These are phyloP conservation scores for Oryzias dopingdopingensis DNA, from an alignment of 2,797 vertebrate species.

Conservation along the genomic window DNA sequence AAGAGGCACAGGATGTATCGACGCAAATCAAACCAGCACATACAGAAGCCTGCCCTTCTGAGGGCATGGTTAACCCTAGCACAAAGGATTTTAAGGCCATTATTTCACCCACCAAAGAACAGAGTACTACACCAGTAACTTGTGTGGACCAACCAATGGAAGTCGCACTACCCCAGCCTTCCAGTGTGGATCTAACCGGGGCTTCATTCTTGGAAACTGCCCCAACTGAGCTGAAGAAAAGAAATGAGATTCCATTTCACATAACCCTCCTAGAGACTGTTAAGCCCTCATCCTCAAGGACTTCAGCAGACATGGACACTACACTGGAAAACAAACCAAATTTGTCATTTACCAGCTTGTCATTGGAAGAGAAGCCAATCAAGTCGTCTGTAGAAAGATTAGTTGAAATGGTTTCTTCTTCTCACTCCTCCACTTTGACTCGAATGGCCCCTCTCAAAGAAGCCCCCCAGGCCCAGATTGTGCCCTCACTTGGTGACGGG, in stretches of 20 bases:
- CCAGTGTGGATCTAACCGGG: constrained; percentile 48
- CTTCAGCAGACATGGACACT: constrained; percentile 67
- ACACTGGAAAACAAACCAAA: constrained; percentile 69
- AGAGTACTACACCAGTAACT: constrained; percentile 66
- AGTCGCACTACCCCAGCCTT: constrained; percentile 62
- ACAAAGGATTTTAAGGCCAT: constrained; percentile 77
- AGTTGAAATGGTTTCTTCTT: constrained; percentile 68
- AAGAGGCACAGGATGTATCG: constrained; percentile 54
- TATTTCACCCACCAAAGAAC: constrained; percentile 81
- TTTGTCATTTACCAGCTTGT: constrained; percentile 72
- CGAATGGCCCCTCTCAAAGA: constrained; percentile 56
- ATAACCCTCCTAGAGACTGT: constrained; percentile 59
- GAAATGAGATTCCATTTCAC: constrained; percentile 54
- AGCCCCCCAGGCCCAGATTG: constrained; percentile 42
- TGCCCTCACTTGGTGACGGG: constrained; percentile 65
- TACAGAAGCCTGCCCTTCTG: constrained; percentile 56
- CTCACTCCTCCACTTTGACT: constrained; percentile 52
- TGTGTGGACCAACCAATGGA: constrained; percentile 75
- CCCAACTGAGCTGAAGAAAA: constrained; percentile 59
- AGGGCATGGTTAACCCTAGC: constrained; percentile 62
- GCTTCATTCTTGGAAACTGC: constrained; percentile 53
- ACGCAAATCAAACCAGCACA: constrained; percentile 65
- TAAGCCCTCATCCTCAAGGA: constrained; percentile 46
- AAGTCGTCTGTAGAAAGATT: constrained; percentile 76
- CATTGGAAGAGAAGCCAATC: constrained; percentile 77